Evolutionary conservation across 2,797 vertebrate species (phyloP), one percentile per base, ranked within the genome.

Genomic region (Dromococcyx pavoninus): DNA sequence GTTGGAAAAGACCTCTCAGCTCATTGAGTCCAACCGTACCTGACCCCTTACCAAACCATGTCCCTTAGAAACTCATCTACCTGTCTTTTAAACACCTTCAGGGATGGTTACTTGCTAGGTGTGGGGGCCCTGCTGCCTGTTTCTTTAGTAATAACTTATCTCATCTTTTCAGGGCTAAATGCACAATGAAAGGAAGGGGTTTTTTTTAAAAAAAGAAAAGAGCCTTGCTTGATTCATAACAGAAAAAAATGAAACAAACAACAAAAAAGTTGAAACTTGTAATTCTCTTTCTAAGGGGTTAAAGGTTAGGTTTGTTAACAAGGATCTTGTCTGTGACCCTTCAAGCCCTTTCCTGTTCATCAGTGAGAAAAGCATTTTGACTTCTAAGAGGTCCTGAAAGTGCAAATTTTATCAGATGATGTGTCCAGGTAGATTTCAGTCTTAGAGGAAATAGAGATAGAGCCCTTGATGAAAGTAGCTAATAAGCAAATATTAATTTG

Each of bases 281-380:
- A 79, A 19, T 89, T 88, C 50, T 41, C 12, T 79, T 84, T 77
- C 73, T 50, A 54, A n/a, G 25, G 22, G 13, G 21, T 9, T 82
- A 74, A 87, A 95, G 69, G 37, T 88, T 79, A 85, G 25, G 15
- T 89, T 88, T 93, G 19, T 89, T 83, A 88, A 65, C 65, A 84
- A 46, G 4, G 7, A 61, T 74, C 69, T 89, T 64, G 11, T 13
- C 41, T 57, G 56, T 66, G 70, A 93, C 33, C 27, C 43, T 91
- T 91, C 61, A 75, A 86, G 22, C 7, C 17, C 39, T 75, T 24
- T 91, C 13, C 14, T 78, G 41, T 75, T 90, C 54, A 80, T 83
- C 41, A 80, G 41, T 41, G 30, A 80, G 53, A 71, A 86, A 89
- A 94, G 13, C 48, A 66, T 91, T 84, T 84, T 91, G 48, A 84